Evolutionary conservation across 2,888 invertebrate species (phyloP).

Genomic region (Rutpela maculata): DNA sequence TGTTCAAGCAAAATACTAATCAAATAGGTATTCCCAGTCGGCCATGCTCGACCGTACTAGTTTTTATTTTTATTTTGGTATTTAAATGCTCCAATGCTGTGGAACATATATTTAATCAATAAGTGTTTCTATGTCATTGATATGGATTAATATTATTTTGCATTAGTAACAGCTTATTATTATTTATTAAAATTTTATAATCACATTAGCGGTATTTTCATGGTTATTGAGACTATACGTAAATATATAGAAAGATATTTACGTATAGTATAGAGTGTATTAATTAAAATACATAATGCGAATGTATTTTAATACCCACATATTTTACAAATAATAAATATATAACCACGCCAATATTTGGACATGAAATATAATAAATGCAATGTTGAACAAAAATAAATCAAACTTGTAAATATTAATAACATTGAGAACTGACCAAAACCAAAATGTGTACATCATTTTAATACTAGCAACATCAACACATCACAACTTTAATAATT

Average conservation of each 20-base stretch:
- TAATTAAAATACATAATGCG: too few relatives aligned
- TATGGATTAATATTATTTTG: neutral
- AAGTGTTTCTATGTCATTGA: neutral
- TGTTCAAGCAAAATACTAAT: too few relatives aligned
- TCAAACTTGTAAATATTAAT: neutral
- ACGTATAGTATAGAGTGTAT: too few relatives aligned
- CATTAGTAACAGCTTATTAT: too few relatives aligned
- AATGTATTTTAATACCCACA: neutral
- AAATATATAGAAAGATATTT: neutral
- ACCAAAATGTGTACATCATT: neutral
- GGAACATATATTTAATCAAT: neutral
- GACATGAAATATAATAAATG: neutral
- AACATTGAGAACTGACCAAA: neutral
- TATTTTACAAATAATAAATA: neutral
- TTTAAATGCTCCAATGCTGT: too few relatives aligned
- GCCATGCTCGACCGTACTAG: too few relatives aligned
- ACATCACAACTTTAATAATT: too few relatives aligned
- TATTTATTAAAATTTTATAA: neutral
- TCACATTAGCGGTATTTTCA: neutral
- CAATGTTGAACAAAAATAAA: neutral
- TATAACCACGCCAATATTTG: neutral
- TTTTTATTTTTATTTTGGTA: too few relatives aligned
- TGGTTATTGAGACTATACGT: neutral
- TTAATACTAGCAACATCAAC: too few relatives aligned
- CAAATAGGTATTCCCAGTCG: too few relatives aligned